Conservation (phyloP, 1,140 invertebrate species). For the Protaetia brevitarsis region DNA sequence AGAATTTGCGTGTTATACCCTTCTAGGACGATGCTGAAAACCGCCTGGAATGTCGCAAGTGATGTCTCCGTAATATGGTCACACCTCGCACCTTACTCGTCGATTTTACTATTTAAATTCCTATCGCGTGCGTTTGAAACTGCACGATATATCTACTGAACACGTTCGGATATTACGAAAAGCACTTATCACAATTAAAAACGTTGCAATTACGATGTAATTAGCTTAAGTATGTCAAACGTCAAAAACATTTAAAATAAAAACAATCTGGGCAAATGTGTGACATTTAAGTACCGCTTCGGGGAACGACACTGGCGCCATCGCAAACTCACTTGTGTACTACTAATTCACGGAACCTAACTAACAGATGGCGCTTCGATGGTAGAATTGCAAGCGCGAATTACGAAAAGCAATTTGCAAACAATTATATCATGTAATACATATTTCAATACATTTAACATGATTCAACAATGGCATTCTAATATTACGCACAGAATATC, state of each 20-base stretch:
- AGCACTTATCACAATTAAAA: background rate
- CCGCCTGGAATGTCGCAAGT: background rate
- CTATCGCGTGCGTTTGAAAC: background rate
- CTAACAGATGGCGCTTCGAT: too few species aligned
- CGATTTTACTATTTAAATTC: too few species aligned
- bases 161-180: background rate
- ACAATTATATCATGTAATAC: background rate
- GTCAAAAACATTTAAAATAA: conserved; percentile 1
- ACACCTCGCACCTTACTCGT: too few species aligned
- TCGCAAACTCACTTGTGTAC: too few species aligned
- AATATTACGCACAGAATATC: too few species aligned
- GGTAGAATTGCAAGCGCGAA: too few species aligned
- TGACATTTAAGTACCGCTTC: background rate
- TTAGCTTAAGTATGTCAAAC: conserved; percentile 13
- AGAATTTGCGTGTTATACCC: background rate
- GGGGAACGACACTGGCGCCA: background rate
- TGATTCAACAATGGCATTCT: too few species aligned
- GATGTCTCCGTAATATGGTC: background rate
- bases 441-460: background rate
- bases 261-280: background rate
- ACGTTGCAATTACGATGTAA: background rate
- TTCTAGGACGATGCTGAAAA: background rate
- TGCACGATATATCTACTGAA: background rate
- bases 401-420: too few species aligned
- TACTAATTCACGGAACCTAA: too few species aligned